Base-by-base conservation (phyloP, 2,797 vertebrate species). In the Rhinogobio ventralis region DNA sequence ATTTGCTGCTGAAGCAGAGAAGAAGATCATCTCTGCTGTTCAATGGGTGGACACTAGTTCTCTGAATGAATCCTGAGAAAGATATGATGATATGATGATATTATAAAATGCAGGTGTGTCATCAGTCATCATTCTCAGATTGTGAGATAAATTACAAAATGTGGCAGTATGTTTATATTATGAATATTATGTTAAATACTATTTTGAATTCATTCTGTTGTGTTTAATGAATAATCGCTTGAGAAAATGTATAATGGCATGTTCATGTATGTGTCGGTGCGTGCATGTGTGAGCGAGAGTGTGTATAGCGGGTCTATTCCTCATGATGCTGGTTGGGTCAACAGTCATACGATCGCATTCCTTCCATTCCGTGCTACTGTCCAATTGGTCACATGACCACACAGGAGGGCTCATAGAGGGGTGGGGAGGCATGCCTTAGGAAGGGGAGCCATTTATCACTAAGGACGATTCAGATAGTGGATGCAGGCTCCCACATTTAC, bases 341-440 rank as follows among this genome's bases (percentile, higher is more conserved):
- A 90, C 86, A 87, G 90, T 92, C 90, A 91, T 91, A 89, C 84
- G 81, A 91, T 91, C 87, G 88, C 93, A 93, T 94, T 93, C 91
- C 89, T 91, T 88, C 87, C 90, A 91, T 93, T 92, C 90, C 87
- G 80, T 87, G 62, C 81, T 79, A 80, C 90, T 91, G 89, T 92
- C 89, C 90, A 83, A 90, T 88, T 10, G 45, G 88, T 93, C 93
- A 93, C 90, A 87, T 92, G 90, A 93, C 79, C 79, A 71, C 39
- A 53, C 72, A 89, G 87, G 79, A 88, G 88, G 74, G 86, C 66
- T 81, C 49, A 86, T 74, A 74, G 80, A 64, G 67, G 68, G 15
- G 53, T 64, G 79, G 80, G 49, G 72, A 81, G 82, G 81, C 51
- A 33, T n/a, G 79, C 85, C 83, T 84, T 67, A 28, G 55, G 55